These are phyloP conservation scores for roundworm (Caenorhabditis elegans) DNA, from an alignment of 1,140 invertebrate genomes.

Conservation along the genomic window WBcel235 BX284602.5:5032501-5033000, in stretches of 20 bases:
- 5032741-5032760: no score
- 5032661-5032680: background rate
- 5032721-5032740: background rate
- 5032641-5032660: background rate
- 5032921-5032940: background rate
- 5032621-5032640: background rate
- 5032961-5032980: background rate
- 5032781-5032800: constrained; percentile 67
- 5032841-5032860: no score
- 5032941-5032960: background rate
- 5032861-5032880: no score
- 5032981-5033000: background rate
- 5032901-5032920: background rate
- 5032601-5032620: constrained; percentile 14
- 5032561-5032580: background rate
- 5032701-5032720: background rate
- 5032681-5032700: background rate
- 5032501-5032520: background rate
- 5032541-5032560: constrained; percentile 16
- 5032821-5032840: constrained; percentile 66
- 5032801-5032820: constrained; percentile 67
- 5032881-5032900: no score
- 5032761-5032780: constrained; percentile 65
- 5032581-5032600: constrained; percentile 18
- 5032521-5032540: background rate